Percentiles rank a stretch among this genome's conserved stretches.
Conservation (phyloP, 1,140 invertebrate genomes). For the Hermatobates lingyangjiaoensis region DNA sequence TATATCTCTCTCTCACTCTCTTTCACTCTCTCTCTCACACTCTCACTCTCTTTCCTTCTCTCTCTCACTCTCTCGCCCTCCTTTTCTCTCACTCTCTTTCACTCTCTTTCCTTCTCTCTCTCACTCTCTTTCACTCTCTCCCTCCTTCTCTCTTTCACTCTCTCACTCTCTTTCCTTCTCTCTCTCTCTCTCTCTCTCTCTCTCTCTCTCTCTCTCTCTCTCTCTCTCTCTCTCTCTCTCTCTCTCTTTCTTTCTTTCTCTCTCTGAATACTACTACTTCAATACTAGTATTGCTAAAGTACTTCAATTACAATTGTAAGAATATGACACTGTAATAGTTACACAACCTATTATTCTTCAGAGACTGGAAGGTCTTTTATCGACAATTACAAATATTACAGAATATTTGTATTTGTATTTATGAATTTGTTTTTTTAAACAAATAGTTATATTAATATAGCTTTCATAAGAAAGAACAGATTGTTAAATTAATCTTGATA, state of each 20-base stretch:
- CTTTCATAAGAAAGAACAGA: no score
- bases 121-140: not conserved
- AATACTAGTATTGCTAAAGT: no score
- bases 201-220: not conserved
- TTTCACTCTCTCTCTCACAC: not conserved
- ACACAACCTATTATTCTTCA: no score
- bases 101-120: not conserved
- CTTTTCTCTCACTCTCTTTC: not conserved
- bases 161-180: not conserved
- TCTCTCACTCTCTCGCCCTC: slow-evolving; percentile 1
- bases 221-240: not conserved
- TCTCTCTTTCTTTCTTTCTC: not conserved
- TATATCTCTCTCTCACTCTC: not conserved
- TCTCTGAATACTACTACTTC: no score
- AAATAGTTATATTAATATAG: no score
- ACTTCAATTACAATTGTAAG: no score
- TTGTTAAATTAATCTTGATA: no score
- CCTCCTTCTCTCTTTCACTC: not conserved
- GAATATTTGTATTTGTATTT: no score
- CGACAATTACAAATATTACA: no score
- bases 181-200: slow-evolving; percentile 6
- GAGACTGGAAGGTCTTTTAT: no score
- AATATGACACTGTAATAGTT: no score
- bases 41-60: not conserved
- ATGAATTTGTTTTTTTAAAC: no score